Evolutionary conservation across 2,888 invertebrate species (phyloP), one percentile per base, ranked within the genome.

Genomic region (Belgica antarctica): DNA sequence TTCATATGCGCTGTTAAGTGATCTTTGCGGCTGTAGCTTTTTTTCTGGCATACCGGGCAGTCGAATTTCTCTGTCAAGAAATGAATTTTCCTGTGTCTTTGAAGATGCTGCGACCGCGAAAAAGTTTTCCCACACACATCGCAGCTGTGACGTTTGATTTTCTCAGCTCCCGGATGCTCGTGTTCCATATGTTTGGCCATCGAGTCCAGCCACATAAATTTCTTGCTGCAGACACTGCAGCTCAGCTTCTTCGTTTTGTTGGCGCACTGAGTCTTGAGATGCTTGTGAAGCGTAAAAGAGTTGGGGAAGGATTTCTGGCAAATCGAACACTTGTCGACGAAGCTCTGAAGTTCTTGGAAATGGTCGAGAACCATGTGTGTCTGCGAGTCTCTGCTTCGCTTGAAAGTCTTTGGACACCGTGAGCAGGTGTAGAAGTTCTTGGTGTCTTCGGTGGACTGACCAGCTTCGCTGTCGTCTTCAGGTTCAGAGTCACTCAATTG

Each of bases 51-150:
- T 12, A 83, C 77, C 4, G 83, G 79, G 72, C 86, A 86, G 73
- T 85, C 82, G 72, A 81, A 85, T 59, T 80, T 78, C 72, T 82
- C 82, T 47, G 79, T 77, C 0, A 82, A 82, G 74, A 82, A 81
- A 76, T 88, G 88, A n/a, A 84, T 79, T 74, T 85, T 85, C 22
- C 83, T 82, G 77, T 89, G 89, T 65, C 86, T 83, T 0, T 84
- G 84, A 10, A 89, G 79, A 74, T 85, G 83, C 73, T 87, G 87
- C 63, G 85, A 84, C 77, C 87, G 86, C 76, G 74, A 82, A 77
- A 88, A 89, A 3, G 83, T 82, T 76, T 86, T 86, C 28, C 83
- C 84, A 74, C 89, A 89, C 2, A 83, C 83, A 27, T 83, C 82
- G 76, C 88, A 89, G 61, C 84, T 82, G 73, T 81, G 81, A 66